A percentile compares a stretch with the other conserved stretches of the same genome.
Evolutionary conservation across 2,888 invertebrate species (phyloP).

Genomic region (Drosophila formosana): DNA sequence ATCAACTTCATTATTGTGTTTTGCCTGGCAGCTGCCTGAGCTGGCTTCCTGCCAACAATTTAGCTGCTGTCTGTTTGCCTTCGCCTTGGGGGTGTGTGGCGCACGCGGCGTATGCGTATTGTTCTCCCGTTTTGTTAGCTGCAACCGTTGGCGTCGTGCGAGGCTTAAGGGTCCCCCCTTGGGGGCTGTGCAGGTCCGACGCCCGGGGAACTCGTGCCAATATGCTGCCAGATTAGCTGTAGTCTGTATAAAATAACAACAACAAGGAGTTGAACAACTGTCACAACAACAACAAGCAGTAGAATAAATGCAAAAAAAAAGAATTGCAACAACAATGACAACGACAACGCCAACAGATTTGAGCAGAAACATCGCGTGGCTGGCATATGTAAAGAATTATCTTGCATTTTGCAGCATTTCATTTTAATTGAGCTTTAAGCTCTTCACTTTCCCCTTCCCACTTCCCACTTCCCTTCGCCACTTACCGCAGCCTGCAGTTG

Average conservation of each 20-base stretch:
- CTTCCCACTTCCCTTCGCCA: constrained; percentile 9
- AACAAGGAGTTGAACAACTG: constrained; percentile 13
- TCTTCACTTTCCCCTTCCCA: constrained; percentile 21
- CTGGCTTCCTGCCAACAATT: constrained; percentile 78
- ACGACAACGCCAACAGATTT: constrained; percentile 33
- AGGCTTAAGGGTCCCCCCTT: constrained; percentile 21
- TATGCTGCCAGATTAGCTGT: constrained; percentile 74
- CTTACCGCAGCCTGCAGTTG: constrained; percentile 11
- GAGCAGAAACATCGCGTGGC: constrained; percentile 14
- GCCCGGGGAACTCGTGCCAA: constrained; percentile 21
- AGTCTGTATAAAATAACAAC: constrained; percentile 33
- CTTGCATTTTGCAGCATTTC: constrained; percentile 58
- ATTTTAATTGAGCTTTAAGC: constrained; percentile 67
- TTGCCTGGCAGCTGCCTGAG: constrained; percentile 37
- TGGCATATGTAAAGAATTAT: constrained; percentile 62
- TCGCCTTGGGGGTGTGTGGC: constrained; percentile 14
- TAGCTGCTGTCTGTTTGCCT: constrained; percentile 61
- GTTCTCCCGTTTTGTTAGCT: constrained; percentile 50
- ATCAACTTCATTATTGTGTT: constrained; percentile 13
- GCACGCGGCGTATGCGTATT: constrained; percentile 72
- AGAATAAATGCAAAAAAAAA: constrained; percentile 17
- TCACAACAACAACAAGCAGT: constrained; percentile 20
- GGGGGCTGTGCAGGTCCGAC: background rate
- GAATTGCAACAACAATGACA: constrained; percentile 4
- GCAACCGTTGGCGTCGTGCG: constrained; percentile 12